A percentile compares a stretch with the other conserved stretches of the same genome.
These are phyloP conservation scores for Tetrapedia diversipes DNA, from an alignment of 2,888 invertebrate genomes.

Conservation along the genomic window DNA sequence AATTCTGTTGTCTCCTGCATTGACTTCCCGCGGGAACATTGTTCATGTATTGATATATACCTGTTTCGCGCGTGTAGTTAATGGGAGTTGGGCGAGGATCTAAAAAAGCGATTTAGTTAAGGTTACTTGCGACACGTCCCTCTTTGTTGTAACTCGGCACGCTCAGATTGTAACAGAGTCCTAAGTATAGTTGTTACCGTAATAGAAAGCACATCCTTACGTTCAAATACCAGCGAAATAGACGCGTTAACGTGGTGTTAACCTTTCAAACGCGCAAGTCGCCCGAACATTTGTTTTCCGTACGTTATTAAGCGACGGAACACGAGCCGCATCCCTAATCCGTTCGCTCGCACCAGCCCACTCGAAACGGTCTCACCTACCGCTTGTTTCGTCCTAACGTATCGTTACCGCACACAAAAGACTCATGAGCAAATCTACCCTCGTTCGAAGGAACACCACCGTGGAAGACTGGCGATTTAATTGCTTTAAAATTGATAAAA, in stretches of 20 bases:
- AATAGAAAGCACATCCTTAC: constrained; percentile 36
- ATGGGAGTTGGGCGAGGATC: not conserved
- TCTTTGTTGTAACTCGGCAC: not conserved
- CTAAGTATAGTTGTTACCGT: constrained; percentile 40
- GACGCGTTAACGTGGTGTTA: constrained; percentile 38
- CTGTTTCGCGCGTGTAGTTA: no score
- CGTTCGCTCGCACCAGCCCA: not conserved
- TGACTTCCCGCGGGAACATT: no score
- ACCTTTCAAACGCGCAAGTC: constrained; percentile 35
- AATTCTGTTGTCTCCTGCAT: not conserved
- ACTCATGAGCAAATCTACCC: not conserved
- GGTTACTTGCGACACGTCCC: not conserved
- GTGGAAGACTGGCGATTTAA: no score
- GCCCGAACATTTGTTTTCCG: constrained; percentile 6
- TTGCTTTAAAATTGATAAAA: no score
- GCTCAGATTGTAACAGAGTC: not conserved
- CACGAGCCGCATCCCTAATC: constrained; percentile 24
- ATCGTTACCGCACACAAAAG: not conserved
- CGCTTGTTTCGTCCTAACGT: not conserved
- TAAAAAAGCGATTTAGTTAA: no score
- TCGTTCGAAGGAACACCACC: not conserved
- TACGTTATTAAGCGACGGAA: constrained; percentile 11
- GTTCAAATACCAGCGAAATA: constrained; percentile 31
- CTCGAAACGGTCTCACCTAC: not conserved
- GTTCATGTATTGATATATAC: no score